Conservation (phyloP, 2,888 invertebrate species). For the Melikaiella ostensackeni region DNA sequence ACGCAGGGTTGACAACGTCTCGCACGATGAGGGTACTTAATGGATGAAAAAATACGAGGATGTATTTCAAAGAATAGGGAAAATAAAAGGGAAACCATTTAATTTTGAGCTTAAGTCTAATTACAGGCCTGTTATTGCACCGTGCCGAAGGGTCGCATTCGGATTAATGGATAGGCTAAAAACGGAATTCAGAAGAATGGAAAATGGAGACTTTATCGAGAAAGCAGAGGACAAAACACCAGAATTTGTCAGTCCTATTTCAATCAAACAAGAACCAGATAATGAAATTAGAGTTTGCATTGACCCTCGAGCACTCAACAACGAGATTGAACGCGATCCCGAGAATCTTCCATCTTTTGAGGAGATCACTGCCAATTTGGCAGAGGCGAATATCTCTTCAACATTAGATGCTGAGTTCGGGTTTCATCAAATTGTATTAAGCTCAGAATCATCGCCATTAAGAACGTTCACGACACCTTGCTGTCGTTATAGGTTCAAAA, state of each 20-base stretch:
- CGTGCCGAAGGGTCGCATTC: conserved; percentile 48
- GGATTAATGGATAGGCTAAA: conserved; percentile 42
- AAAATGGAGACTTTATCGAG: neutral
- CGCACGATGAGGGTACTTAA: neutral
- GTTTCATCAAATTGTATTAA: neutral
- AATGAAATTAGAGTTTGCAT: conserved; percentile 52
- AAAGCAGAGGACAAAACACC: conserved; percentile 45
- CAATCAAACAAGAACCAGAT: conserved; percentile 51
- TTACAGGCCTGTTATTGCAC: conserved; percentile 44
- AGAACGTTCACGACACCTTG: conserved; percentile 60
- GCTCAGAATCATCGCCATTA: conserved; percentile 16
- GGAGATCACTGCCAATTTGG: neutral
- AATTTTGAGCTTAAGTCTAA: conserved; percentile 46
- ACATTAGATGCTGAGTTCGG: neutral
- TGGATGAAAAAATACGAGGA: conserved; percentile 44
- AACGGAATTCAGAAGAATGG: conserved; percentile 45
- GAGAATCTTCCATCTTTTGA: neutral
- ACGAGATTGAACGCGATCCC: neutral
- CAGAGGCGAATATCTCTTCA: neutral
- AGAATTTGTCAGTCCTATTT: conserved; percentile 57
- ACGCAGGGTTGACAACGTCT: conserved; percentile 33
- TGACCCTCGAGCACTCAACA: conserved; percentile 46
- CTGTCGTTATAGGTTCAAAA: conserved; percentile 61
- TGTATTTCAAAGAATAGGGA: conserved; percentile 53
- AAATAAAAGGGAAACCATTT: conserved; percentile 51